A percentile compares a stretch with the other conserved stretches of the same genome.
Conservation (phyloP, 2,888 invertebrate species). For the Odontothrips loti region DNA sequence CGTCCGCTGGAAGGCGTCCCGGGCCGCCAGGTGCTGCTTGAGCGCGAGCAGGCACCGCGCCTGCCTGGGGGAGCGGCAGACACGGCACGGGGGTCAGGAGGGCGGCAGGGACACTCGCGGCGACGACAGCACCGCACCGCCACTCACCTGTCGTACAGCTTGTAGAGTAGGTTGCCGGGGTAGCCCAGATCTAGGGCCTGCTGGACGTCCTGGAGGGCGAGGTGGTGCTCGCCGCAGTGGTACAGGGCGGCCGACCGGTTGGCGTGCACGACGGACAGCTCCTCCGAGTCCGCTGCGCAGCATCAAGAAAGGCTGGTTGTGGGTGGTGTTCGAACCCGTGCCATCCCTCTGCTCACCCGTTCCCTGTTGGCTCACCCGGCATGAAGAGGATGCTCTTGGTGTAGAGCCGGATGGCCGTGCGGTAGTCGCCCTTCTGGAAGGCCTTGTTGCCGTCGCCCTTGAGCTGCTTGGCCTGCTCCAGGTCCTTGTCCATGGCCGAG, state of each 20-base stretch:
- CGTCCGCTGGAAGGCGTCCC: slow-evolving; percentile 60
- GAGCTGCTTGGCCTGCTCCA: slow-evolving; percentile 56
- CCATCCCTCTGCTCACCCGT: no score
- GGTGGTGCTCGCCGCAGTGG: slow-evolving; percentile 63
- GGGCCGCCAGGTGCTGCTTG: slow-evolving; percentile 61
- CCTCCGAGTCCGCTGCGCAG: slow-evolving; percentile 42
- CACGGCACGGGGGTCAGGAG: no score
- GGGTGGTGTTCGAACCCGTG: background rate
- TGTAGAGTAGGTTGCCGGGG: slow-evolving; percentile 67
- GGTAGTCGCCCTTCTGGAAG: slow-evolving; percentile 67
- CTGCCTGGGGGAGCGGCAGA: slow-evolving; percentile 48
- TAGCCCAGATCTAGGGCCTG: slow-evolving; percentile 63
- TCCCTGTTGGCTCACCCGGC: slow-evolving; percentile 54
- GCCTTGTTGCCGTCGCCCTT: slow-evolving; percentile 69
- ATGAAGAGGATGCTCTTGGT: slow-evolving; percentile 62
- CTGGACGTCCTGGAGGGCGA: slow-evolving; percentile 66
- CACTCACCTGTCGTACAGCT: slow-evolving; percentile 58
- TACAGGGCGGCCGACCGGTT: slow-evolving; percentile 78
- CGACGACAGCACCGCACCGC: no score
- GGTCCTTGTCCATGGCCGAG: slow-evolving; percentile 50
- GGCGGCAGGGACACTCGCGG: no score
- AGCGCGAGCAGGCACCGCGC: slow-evolving; percentile 67
- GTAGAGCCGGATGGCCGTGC: slow-evolving; percentile 64
- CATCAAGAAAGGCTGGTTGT: background rate
- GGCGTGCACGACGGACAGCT: slow-evolving; percentile 65